Base-by-base conservation (phyloP, 1,140 invertebrate species). In the Berghia stephanieae region DNA sequence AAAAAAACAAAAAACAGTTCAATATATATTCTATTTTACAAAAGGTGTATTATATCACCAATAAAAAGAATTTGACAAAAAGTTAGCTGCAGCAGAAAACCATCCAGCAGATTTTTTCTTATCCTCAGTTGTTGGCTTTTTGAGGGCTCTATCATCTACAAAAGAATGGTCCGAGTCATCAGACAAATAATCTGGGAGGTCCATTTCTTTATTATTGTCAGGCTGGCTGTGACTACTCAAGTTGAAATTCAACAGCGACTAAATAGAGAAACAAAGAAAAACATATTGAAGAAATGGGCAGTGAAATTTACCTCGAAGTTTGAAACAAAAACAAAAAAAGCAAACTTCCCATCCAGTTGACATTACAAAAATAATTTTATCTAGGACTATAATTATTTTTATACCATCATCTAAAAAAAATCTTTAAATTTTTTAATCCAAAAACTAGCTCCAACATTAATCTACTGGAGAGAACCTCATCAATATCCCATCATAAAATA, bases 1-100 rank as follows among this genome's bases (percentile, higher is more conserved):
- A n/a, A n/a, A n/a, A n/a, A n/a, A n/a, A n/a, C n/a, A n/a, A n/a
- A n/a, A n/a, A n/a, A n/a, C n/a, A n/a, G n/a, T n/a, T n/a, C n/a
- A n/a, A n/a, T n/a, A n/a, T n/a, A n/a, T n/a, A n/a, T n/a, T n/a
- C n/a, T n/a, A n/a, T n/a, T n/a, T n/a, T n/a, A n/a, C n/a, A n/a
- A n/a, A n/a, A n/a, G n/a, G n/a, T n/a, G n/a, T n/a, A n/a, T n/a
- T 42, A 21, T 5, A 42, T 76, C 70, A 80, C 79, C 79, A 80
- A 36, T 75, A 80, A 40, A 80, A 80, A 38, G 79, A 80, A 38
- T 72, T 80, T 55, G 76, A 66, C 16, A 80, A 46, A 49, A 80
- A 80, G 44, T 60, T 75, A 34, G 79, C 73, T 21, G 79, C 79
- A 18, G 67, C 75, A 52, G 69, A 77, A 55, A 80, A 76, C 79